These are phyloP conservation scores for Zonitis immaculata DNA, from an alignment of 2,888 invertebrate genomes.

Conservation along the genomic window DNA sequence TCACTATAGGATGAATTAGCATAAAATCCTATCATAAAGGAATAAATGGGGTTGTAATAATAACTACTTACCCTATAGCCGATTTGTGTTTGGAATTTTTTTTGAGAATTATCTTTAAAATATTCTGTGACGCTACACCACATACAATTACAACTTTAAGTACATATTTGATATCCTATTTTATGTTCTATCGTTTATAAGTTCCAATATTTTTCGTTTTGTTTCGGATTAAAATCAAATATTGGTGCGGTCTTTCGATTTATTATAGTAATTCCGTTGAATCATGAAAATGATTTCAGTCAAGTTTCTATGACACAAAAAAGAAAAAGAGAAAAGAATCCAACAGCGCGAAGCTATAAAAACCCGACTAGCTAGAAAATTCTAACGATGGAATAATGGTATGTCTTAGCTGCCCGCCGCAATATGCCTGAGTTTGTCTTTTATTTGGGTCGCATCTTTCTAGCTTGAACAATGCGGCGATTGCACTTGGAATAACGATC, in stretches of 20 bases:
- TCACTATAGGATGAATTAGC: slow-evolving; percentile 12
- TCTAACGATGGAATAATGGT: slow-evolving; percentile 29
- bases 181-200: background rate
- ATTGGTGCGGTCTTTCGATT: background rate
- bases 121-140: no score
- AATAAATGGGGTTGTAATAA: background rate
- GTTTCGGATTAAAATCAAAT: background rate
- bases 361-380: slow-evolving; percentile 21
- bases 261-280: background rate
- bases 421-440: slow-evolving; percentile 12
- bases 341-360: slow-evolving; percentile 21
- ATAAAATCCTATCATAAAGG: slow-evolving; percentile 7
- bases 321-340: slow-evolving; percentile 4
- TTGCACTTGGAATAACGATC: slow-evolving; percentile 19
- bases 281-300: background rate
- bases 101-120: no score
- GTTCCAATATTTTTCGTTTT: background rate
- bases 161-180: no score
- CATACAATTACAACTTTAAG: no score
- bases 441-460: slow-evolving; percentile 7
- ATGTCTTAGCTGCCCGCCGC: slow-evolving; percentile 26
- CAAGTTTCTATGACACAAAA: background rate
- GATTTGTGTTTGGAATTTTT: no score
- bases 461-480: slow-evolving; percentile 6
- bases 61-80: background rate